phyloP scores from a whole-genome alignment of 2,113 vertebrate genomes.

The Cyanistes caeruleus region DNA sequence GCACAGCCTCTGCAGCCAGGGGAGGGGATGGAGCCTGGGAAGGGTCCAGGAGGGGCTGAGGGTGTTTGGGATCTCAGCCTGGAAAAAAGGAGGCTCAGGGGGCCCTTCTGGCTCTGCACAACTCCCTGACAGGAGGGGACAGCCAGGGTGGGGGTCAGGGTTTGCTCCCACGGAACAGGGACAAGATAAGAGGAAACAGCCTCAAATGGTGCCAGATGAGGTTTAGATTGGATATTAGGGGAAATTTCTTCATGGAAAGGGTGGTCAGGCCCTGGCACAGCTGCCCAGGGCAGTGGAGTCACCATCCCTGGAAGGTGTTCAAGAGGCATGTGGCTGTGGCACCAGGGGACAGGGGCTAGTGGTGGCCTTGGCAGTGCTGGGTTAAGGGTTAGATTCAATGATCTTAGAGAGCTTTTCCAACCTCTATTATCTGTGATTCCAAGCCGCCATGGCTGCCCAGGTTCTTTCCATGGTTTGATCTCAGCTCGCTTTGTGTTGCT shows the following conservation, averaged over 20 bases:
- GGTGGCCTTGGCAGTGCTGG: neutral
- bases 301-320: neutral
- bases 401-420: neutral
- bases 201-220: accelerated
- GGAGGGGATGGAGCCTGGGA: neutral
- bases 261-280: neutral
- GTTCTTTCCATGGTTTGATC: neutral
- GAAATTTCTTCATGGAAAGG: neutral
- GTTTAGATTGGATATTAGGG: neutral
- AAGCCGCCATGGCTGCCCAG: neutral
- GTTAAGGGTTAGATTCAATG: neutral
- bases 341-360: neutral
- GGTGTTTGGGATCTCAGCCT: neutral
- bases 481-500: neutral
- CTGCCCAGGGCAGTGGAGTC: neutral
- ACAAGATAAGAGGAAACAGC: neutral
- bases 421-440: neutral
- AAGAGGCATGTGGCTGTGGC: accelerated
- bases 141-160: accelerated
- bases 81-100: neutral
- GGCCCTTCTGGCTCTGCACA: neutral
- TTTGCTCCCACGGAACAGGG: neutral
- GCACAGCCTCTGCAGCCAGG: neutral
- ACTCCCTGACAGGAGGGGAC: neutral
- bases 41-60: neutral